Evolutionary conservation across 2,113 vertebrate species (phyloP), one percentile per base, ranked within the genome.

Genomic region (Plotosus lineatus): DNA sequence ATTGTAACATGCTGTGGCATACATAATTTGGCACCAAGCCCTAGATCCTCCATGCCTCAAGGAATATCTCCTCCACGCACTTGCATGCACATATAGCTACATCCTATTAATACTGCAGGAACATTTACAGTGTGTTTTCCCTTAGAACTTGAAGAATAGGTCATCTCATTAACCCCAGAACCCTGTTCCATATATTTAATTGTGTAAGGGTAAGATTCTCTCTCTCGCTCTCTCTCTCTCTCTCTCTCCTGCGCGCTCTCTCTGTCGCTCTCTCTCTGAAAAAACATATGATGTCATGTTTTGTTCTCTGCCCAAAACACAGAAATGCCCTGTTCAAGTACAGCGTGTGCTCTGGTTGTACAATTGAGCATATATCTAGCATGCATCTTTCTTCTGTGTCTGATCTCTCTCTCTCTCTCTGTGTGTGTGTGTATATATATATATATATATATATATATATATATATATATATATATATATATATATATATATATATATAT

Each of bases 1-100:
- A 79, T 85, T 77, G 66, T 82, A 84, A 78, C 82, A 86, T 83
- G 60, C 72, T 66, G 63, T 83, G 77, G 69, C 83, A 83, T 79
- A 77, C 75, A 76, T 58, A 83, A 79, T 44, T 58, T 79, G 63
- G 26, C 46, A 69, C 75, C 55, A 50, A 40, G 84, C 74, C 51
- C 77, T 33, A 82, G 48, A 71, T 71, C 73, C 50, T 83, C 84
- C 80, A 10, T 75, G 17, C 72, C 83, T 84, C n/a, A 76, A 72
- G 58, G 31, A 85, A 69, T 82, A 72, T 51, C 77, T 76, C 14
- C 23, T 38, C 21, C 26, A 44, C 48, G 46, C 65, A 77, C 46
- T 23, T 40, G 77, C 50, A 77, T 28, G 77, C 61, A 75, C 46
- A 73, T 65, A 1, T 51, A 50, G 77, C 36, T 83, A n/a, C 60